Evolutionary conservation across 2,888 invertebrate species (phyloP).

Genomic region (Metallyticus violacea): DNA sequence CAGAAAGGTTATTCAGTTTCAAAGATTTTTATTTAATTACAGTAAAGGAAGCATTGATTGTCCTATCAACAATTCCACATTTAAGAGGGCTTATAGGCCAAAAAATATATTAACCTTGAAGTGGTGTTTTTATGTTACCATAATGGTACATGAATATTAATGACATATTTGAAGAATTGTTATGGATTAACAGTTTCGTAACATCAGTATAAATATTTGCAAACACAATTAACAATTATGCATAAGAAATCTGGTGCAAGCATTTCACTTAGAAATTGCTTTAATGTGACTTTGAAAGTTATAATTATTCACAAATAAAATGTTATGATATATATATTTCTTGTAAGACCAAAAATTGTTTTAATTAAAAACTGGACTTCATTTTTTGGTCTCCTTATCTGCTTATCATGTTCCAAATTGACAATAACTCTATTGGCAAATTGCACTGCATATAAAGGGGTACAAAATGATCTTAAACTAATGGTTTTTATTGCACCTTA

Average conservation of each 20-base stretch:
- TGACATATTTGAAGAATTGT: neutral
- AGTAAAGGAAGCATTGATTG: conserved; percentile 4
- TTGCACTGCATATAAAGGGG: neutral
- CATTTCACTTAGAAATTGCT: neutral
- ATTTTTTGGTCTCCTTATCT: neutral
- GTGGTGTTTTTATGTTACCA: neutral
- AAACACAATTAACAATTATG: neutral
- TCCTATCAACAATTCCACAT: conserved; percentile 9
- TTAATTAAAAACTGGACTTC: neutral
- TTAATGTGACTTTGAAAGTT: neutral
- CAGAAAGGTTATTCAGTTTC: neutral
- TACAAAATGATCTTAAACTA: neutral
- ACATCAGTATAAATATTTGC: neutral
- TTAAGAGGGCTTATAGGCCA: conserved; percentile 7
- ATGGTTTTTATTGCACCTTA: neutral
- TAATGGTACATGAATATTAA: neutral
- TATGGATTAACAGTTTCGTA: neutral
- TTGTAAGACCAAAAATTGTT: neutral
- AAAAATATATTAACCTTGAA: neutral
- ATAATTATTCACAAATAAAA: neutral
- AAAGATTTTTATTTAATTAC: conserved; percentile 2
- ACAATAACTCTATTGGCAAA: neutral
- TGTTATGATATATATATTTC: neutral
- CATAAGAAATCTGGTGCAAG: neutral
- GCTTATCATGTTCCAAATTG: neutral